Percentiles rank a stretch among this genome's conserved stretches.
phyloP scores from a whole-genome alignment of 2,888 invertebrate species.

The Pristionchus entomophagus region DNA sequence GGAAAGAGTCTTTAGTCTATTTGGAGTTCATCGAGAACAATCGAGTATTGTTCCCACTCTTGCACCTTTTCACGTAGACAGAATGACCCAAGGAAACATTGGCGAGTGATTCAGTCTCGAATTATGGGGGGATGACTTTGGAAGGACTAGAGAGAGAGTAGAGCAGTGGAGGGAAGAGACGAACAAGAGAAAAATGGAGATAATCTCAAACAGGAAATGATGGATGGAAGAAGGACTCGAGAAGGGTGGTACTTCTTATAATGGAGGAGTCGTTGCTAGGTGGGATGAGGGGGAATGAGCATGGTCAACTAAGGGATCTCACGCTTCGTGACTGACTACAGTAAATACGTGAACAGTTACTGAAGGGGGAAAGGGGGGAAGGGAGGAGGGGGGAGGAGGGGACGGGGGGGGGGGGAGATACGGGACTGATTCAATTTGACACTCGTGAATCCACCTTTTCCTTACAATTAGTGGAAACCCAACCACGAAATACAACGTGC shows the following conservation, averaged over 20 bases:
- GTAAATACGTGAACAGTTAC: not conserved
- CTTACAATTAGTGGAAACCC: too few species aligned
- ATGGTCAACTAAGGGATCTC: not conserved
- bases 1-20: not conserved
- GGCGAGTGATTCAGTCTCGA: not conserved
- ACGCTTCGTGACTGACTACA: not conserved
- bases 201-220: not conserved
- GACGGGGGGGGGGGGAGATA: too few species aligned
- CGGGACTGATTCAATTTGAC: too few species aligned
- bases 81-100: not conserved
- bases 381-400: too few species aligned
- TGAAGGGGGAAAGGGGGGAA: too few species aligned
- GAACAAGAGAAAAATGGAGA: not conserved
- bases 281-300: not conserved
- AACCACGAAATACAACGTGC: too few species aligned
- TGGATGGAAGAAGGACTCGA: not conserved
- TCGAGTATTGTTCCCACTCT: not conserved
- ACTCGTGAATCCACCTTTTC: too few species aligned
- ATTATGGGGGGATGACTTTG: not conserved
- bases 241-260: not conserved
- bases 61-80: not conserved
- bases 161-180: not conserved
- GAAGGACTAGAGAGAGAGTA: too few species aligned
- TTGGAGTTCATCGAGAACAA: not conserved
- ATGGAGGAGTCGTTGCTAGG: conserved; percentile 1